Base-by-base conservation (phyloP, 2,113 vertebrate genomes). In the Peromyscus maniculatus region DNA sequence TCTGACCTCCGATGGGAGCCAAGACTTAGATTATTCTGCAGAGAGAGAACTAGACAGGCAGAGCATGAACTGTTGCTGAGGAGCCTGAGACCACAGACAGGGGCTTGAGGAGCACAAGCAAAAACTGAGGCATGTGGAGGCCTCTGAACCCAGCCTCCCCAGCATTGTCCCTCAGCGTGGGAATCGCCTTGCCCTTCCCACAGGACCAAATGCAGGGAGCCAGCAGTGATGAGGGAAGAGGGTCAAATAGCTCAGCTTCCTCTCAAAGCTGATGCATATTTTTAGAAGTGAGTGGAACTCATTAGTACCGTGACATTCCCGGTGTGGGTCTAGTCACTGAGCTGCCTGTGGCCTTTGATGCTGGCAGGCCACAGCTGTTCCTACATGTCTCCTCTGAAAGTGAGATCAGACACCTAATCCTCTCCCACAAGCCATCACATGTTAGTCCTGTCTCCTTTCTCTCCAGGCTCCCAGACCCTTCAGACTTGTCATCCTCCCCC, bases 331-430 rank as follows among this genome's bases (percentile, higher is more conserved):
- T 49, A 16, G 82, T 80, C 97, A 78, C 0, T 0, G 78, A 75
- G 71, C 84, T 89, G 86, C 93, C 91, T 74, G 66, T 80, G 19
- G 96, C 96, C 82, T 96, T 97, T 94, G 87, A 94, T 93, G 94
- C 71, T 0, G 5, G 91, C 91, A 13, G 15, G 64, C 66, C 71
- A 28, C 96, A 97, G 96, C 92, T 90, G 95, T 87, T 91, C 84
- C 71, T 19, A 4, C n/a, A 5, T 26, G 52, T 95, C 90, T 92
- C 39, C 77, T 92, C 88, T 39, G 91, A 92, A 69, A 91, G 71
- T 36, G 33, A 86, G 75, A 92, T 69, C 96, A 95, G 88, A 97
- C 59, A 88, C 92, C 77, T 87, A 91, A 97, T 94, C 95, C 93
- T 88, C 84, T 94, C 89, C 89, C 80, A 95, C 93, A 95, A 94